Evolutionary conservation across 2,113 vertebrate genomes (phyloP).

Genomic region (Hirundichthys speculiger): DNA sequence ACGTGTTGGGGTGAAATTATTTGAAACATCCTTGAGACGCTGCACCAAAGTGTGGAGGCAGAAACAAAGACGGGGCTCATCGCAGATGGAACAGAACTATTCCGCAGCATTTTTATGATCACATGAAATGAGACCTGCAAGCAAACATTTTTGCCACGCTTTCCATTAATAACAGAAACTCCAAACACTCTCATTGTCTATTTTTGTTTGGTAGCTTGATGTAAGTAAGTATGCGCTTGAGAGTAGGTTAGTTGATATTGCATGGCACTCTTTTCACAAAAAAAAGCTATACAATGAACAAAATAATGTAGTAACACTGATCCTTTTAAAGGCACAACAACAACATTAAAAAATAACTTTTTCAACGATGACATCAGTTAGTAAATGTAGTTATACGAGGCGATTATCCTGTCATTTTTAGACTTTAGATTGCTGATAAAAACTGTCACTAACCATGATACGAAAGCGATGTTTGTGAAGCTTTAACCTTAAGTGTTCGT

Average conservation of each 20-base stretch:
- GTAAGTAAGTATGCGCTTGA: background rate
- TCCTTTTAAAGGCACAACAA: constrained; percentile 33
- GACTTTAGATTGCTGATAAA: background rate
- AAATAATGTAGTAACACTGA: constrained; percentile 33
- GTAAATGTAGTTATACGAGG: constrained; percentile 10
- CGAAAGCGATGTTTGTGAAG: background rate
- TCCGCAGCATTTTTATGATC: constrained; percentile 32
- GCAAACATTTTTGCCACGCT: background rate
- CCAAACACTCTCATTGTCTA: background rate
- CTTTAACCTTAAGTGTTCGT: constrained; percentile 22
- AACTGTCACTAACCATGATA: too few species aligned
- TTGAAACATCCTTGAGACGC: constrained; percentile 16
- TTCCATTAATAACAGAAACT: background rate
- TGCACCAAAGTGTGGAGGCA: background rate
- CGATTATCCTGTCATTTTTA: background rate
- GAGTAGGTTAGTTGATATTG: background rate
- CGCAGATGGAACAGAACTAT: constrained; percentile 22
- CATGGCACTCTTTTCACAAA: constrained; percentile 4
- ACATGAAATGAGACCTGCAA: constrained; percentile 17
- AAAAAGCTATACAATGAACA: background rate
- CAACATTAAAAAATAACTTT: constrained; percentile 19
- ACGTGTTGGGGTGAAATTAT: background rate
- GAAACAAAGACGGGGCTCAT: constrained; percentile 6
- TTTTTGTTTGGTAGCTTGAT: constrained; percentile 24
- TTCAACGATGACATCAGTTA: constrained; percentile 2